phyloP scores from a whole-genome alignment of 2,113 vertebrate species.

The Thymallus thymallus region DNA sequence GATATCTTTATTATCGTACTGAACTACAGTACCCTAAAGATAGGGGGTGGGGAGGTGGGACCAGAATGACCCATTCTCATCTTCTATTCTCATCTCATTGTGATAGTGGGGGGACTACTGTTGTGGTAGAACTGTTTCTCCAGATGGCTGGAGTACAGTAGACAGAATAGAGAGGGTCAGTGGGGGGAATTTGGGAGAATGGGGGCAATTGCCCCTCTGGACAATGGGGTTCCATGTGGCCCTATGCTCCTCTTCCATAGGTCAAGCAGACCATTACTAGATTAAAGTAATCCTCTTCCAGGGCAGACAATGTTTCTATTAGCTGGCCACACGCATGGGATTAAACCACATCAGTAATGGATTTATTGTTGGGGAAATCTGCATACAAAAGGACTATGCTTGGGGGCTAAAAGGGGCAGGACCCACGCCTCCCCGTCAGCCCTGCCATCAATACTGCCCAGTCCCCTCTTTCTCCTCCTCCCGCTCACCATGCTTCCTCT shows the following conservation, averaged over 20 bases:
- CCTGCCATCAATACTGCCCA: constrained; percentile 34
- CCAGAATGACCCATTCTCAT: constrained; percentile 9
- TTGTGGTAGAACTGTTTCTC: constrained; percentile 29
- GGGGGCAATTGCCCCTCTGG: background rate
- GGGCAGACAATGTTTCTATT: constrained; percentile 72
- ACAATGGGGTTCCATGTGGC: constrained; percentile 63
- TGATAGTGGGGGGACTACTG: background rate
- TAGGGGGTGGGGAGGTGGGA: no score
- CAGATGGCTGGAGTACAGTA: constrained; percentile 63
- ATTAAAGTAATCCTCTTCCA: constrained; percentile 79
- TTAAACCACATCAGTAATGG: constrained; percentile 67
- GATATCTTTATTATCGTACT: background rate
- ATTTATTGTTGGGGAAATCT: constrained; percentile 61
- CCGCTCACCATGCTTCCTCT: background rate
- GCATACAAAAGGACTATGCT: constrained; percentile 50
- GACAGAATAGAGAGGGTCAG: constrained; percentile 44
- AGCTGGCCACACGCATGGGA: constrained; percentile 70
- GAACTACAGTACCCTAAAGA: no score
- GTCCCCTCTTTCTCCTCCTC: background rate
- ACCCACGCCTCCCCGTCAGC: constrained; percentile 10
- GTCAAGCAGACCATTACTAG: constrained; percentile 65
- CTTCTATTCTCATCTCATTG: constrained; percentile 23
- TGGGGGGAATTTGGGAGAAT: constrained; percentile 18
- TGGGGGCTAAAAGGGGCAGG: constrained; percentile 25
- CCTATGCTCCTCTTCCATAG: constrained; percentile 50